Conservation (phyloP, 2,888 invertebrate species). For the Dynastes grantii region DNA sequence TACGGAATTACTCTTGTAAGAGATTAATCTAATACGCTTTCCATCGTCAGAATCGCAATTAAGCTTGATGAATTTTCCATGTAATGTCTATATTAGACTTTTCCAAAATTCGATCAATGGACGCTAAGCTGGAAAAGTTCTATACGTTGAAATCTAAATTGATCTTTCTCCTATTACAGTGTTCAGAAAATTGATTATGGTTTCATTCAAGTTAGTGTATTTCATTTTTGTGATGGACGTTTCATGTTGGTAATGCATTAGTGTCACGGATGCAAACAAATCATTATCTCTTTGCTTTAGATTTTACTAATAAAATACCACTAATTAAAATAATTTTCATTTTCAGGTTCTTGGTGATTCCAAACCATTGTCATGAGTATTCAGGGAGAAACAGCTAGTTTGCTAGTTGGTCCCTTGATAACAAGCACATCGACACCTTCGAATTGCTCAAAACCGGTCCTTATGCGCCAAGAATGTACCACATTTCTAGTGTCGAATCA, state of each 20-base stretch:
- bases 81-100: conserved; percentile 2
- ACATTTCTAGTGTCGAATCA: conserved; percentile 81
- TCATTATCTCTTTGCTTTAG: too few species aligned
- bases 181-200: too few species aligned
- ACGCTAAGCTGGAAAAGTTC: neutral
- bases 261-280: too few species aligned
- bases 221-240: too few species aligned
- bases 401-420: conserved; percentile 80
- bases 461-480: conserved; percentile 90
- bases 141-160: too few species aligned
- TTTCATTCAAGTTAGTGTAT: too few species aligned
- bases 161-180: too few species aligned
- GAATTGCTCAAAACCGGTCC: conserved; percentile 81
- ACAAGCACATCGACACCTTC: conserved; percentile 71
- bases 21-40: too few species aligned
- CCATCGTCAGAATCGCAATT: too few species aligned
- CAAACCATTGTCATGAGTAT: conserved; percentile 72
- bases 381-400: conserved; percentile 87
- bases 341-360: conserved; percentile 54
- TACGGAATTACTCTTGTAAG: too few species aligned
- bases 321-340: neutral
- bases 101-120: neutral
- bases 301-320: too few species aligned
- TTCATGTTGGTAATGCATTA: too few species aligned
- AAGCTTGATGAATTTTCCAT: neutral